Evolutionary conservation across 2,888 invertebrate species (phyloP), one percentile per base, ranked within the genome.

Genomic region (Chymomyza procnemis): DNA sequence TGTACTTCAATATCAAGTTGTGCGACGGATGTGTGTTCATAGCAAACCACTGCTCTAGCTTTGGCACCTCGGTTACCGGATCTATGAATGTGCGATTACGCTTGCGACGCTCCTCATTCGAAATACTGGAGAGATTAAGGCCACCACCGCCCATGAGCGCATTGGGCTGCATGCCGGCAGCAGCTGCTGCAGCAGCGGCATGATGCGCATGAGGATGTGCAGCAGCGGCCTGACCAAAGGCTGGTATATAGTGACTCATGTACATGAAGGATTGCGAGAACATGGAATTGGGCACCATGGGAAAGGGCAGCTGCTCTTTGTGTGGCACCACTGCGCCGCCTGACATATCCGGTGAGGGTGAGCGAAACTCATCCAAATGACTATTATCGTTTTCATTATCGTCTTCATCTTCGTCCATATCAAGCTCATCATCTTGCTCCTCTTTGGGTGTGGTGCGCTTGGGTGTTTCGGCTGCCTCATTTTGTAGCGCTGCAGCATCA

Each of bases 1-100:
- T 99, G 91, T 98, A 99, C 91, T 99, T 98, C 79, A 99, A 94
- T 88, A 99, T 99, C 89, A 99, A 93, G 92, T 97, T 97, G 92
- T 99, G 99, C 81, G 98, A 97, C 48, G 99, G 99, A 92, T 99
- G 99, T 46, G 99, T 99, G 91, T 99, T 99, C 92, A 97, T 95
- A 34, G 96, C 95, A 91, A 99, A 99, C 98, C 99, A 99, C 89
- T 97, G 96, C 90, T 97, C 97, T 74, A 97, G 92, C 73, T 97
- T 94, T 19, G 97, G 97, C 66, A 99, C 98, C 92, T 99, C 99
- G 16, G 98, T 97, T 21, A 99, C 97, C 0, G 99, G 99, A 92
- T 99, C 99, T 88, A 99, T 99, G 92, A 99, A 99, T 52, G 99
- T 99, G 78, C 99, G 94, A 91, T 99, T 99, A 54, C 99, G 94